phyloP scores from a whole-genome alignment of 2,797 vertebrate species.

The Hippoglossus hippoglossus region DNA sequence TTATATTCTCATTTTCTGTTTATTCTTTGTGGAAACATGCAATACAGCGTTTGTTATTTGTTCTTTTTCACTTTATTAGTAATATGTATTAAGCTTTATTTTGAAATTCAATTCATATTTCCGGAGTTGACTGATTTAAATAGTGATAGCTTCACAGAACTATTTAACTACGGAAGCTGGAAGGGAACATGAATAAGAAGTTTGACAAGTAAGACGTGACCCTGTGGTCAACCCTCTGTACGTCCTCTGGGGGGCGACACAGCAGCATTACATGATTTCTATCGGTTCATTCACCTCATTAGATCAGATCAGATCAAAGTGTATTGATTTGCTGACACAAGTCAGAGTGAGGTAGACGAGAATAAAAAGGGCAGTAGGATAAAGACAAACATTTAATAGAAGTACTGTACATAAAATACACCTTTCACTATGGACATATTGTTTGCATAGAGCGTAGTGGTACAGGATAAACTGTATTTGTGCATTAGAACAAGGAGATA shows the following conservation, averaged over 20 bases:
- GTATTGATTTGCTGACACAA: neutral
- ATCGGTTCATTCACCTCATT: too few species aligned
- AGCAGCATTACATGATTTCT: neutral
- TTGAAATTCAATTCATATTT: neutral
- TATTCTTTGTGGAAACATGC: fast-evolving
- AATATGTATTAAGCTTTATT: neutral
- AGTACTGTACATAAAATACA: too few species aligned
- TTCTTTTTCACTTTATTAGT: neutral
- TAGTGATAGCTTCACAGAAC: neutral
- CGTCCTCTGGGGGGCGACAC: constrained; percentile 38
- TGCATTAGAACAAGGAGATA: too few species aligned
- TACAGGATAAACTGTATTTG: too few species aligned
- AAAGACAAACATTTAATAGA: too few species aligned
- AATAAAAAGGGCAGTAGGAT: too few species aligned
- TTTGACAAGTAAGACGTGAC: neutral
- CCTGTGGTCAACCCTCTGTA: too few species aligned
- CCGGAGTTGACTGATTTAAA: neutral
- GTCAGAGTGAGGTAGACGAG: too few species aligned
- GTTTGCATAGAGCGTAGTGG: too few species aligned
- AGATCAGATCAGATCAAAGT: neutral
- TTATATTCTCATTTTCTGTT: fast-evolving
- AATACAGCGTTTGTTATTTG: fast-evolving
- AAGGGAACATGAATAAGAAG: fast-evolving
- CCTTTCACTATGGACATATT: too few species aligned
- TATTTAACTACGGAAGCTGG: constrained; percentile 40